These are phyloP conservation scores for Oreochromis spilurus DNA, from an alignment of 2,113 vertebrate species.

Conservation along the genomic window DNA sequence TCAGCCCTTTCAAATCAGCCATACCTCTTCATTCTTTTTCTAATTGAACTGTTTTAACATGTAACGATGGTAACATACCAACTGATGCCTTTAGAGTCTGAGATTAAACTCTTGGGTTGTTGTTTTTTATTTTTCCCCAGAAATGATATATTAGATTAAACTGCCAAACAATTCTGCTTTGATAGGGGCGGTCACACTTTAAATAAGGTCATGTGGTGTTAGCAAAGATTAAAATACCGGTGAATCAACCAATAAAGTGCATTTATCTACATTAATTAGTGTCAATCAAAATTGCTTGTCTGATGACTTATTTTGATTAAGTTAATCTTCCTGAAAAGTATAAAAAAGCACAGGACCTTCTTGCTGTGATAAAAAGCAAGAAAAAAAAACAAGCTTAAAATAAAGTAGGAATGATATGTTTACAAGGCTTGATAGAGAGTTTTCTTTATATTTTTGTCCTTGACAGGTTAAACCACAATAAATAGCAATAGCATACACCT, in stretches of 20 bases:
- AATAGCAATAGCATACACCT: too few species aligned
- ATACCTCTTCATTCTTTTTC: neutral
- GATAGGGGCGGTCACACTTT: rapidly evolving
- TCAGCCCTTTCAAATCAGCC: neutral
- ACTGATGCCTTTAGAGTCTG: neutral
- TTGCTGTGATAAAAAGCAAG: too few species aligned
- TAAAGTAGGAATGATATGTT: too few species aligned
- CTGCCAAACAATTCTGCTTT: neutral
- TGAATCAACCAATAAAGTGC: rapidly evolving
- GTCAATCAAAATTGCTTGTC: neutral
- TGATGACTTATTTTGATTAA: neutral
- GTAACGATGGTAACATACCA: neutral
- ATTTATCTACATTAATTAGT: neutral
- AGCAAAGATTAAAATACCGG: neutral
- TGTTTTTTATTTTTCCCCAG: rapidly evolving
- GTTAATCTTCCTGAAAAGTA: neutral
- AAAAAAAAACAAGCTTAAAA: neutral
- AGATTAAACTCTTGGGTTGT: neutral
- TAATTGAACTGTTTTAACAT: neutral
- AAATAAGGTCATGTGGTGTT: neutral
- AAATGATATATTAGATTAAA: neutral
- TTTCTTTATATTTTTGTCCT: too few species aligned
- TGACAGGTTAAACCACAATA: too few species aligned
- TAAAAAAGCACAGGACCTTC: neutral
- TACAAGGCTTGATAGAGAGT: too few species aligned